Evolutionary conservation across 2,113 vertebrate species (phyloP).

Genomic region (Triplophysa siluroides): DNA sequence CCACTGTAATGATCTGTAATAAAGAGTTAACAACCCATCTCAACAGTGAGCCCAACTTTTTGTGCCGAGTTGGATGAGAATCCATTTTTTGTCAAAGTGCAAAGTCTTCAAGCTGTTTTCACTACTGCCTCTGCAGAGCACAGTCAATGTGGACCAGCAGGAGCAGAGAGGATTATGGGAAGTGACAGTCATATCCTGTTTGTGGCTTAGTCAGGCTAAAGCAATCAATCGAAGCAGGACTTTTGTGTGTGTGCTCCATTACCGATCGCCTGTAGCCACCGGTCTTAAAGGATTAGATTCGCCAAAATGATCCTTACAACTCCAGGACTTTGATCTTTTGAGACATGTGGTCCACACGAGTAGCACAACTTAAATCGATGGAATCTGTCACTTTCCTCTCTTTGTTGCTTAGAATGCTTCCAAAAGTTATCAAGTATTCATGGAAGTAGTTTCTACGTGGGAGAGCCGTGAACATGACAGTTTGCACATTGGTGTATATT

Average conservation of each 20-base stretch:
- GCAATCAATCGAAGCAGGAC: constrained; percentile 18
- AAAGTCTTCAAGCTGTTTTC: constrained; percentile 12
- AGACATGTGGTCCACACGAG: constrained; percentile 5
- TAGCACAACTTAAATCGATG: constrained; percentile 4
- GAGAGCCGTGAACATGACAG: constrained; percentile 6
- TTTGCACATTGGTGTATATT: neutral
- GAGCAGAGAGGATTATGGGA: constrained; percentile 44
- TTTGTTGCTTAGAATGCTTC: neutral
- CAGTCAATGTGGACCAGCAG: constrained; percentile 34
- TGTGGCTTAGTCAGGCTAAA: constrained; percentile 40
- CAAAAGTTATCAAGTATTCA: neutral
- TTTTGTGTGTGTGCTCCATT: neutral
- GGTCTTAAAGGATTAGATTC: neutral
- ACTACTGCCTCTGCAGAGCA: constrained; percentile 3
- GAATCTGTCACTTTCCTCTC: constrained; percentile 6
- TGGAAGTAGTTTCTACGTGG: constrained; percentile 12
- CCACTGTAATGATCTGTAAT: too few species aligned
- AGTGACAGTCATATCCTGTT: constrained; percentile 55
- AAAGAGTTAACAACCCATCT: too few species aligned
- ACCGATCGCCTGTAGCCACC: constrained; percentile 37
- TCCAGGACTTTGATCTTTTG: constrained; percentile 13
- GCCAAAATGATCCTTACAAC: constrained; percentile 15
- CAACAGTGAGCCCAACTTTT: neutral
- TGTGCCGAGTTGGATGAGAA: neutral
- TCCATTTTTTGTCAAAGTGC: neutral